These are phyloP conservation scores for Trichosurus vulpecula DNA, from an alignment of 2,797 vertebrate genomes.

Conservation along the genomic window DNA sequence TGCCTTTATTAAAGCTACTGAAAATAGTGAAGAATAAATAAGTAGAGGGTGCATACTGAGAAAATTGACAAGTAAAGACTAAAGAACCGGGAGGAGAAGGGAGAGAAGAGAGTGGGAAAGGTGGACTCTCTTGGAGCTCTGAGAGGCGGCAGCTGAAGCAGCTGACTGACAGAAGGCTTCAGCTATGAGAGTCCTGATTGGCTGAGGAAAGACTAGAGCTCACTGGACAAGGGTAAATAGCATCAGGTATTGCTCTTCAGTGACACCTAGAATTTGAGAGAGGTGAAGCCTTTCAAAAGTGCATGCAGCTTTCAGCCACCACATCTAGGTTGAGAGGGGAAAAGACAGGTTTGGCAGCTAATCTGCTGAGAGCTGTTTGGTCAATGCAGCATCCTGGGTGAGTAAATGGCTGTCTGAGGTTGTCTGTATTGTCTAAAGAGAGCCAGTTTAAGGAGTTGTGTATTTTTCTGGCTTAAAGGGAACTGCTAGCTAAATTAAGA, in stretches of 20 bases:
- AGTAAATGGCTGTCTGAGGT: neutral
- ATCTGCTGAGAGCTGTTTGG: neutral
- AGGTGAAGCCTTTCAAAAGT: neutral
- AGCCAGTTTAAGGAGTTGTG: neutral
- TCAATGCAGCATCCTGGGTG: neutral
- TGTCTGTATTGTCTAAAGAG: neutral
- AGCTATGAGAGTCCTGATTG: neutral
- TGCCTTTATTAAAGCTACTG: neutral
- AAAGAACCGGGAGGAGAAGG: neutral
- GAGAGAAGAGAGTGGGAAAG: neutral
- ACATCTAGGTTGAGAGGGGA: neutral
- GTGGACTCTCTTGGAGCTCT: neutral
- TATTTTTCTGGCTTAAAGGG: neutral
- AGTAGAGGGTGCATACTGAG: neutral
- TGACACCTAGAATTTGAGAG: neutral
- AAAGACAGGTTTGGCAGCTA: neutral
- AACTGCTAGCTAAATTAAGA: neutral
- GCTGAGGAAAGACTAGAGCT: neutral
- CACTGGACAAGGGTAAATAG: neutral
- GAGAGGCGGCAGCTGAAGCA: neutral
- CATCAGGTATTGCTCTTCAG: neutral
- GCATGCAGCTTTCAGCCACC: neutral
- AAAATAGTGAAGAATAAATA: neutral
- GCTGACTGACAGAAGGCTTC: neutral
- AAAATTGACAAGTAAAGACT: neutral